Evolutionary conservation across 2,888 invertebrate species (phyloP).

Genomic region (Drosophila emarginata): DNA sequence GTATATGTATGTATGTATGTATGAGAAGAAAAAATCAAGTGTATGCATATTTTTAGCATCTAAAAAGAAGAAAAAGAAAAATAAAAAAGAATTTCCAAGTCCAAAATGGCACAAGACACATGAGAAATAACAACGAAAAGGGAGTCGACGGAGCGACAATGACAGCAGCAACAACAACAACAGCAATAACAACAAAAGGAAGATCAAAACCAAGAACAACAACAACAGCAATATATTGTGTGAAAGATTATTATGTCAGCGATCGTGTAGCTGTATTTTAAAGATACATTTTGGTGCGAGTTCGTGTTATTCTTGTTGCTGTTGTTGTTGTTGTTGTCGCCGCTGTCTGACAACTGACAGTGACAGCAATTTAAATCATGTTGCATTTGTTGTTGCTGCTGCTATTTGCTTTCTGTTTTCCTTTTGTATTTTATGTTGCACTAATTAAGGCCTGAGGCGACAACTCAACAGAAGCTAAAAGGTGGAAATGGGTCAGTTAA

Average conservation of each 20-base stretch:
- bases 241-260: constrained; percentile 66
- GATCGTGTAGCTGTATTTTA: constrained; percentile 47
- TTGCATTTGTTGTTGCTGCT: constrained; percentile 59
- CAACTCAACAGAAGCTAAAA: constrained; percentile 3
- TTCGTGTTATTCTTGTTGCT: constrained; percentile 23
- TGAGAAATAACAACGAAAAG: constrained; percentile 33
- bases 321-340: constrained; percentile 60
- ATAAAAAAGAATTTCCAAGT: constrained; percentile 8
- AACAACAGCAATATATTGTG: constrained; percentile 10
- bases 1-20: background rate
- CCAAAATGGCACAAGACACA: constrained; percentile 9
- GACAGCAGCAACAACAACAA: constrained; percentile 17
- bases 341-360: constrained; percentile 75
- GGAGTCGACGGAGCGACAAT: constrained; percentile 55
- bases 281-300: constrained; percentile 43
- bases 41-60: constrained; percentile 8
- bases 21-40: background rate
- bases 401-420: constrained; percentile 9
- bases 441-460: constrained; percentile 51
- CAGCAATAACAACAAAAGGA: constrained; percentile 15
- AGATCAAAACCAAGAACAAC: background rate
- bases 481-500: constrained; percentile 32
- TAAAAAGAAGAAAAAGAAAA: background rate
- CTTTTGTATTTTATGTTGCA: constrained; percentile 35
- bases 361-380: constrained; percentile 79